These are phyloP conservation scores for Alcedo quadribrachys DNA, from an alignment of 2,797 vertebrate genomes.

Conservation along the genomic window DNA sequence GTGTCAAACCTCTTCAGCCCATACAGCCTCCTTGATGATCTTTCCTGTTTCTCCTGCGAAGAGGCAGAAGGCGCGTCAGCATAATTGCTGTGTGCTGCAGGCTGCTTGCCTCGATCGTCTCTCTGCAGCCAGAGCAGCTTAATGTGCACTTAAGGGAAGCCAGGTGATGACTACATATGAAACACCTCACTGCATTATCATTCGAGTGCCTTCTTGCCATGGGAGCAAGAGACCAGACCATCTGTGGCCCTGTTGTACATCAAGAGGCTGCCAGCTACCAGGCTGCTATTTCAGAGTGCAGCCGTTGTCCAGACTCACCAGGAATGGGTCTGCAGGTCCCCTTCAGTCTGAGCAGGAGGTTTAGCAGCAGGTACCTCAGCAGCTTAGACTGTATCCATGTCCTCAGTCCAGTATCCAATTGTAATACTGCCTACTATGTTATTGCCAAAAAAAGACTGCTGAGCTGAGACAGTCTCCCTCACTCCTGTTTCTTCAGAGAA, in stretches of 20 bases:
- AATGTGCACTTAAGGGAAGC: not conserved
- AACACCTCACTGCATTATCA: not conserved
- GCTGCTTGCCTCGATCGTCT: not conserved
- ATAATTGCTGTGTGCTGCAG: not conserved
- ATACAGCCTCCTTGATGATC: not conserved
- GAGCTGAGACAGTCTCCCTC: not conserved
- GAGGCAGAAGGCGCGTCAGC: conserved; percentile 10
- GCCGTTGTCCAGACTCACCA: not conserved
- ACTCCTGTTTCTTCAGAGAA: not conserved
- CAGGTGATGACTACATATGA: not conserved
- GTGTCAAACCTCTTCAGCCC: not conserved
- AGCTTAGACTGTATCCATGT: not conserved
- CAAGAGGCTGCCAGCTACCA: not conserved
- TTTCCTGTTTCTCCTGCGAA: conserved; percentile 20
- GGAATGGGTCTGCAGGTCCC: not conserved
- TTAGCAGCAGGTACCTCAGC: not conserved
- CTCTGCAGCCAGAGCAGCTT: not conserved
- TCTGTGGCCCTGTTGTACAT: not conserved
- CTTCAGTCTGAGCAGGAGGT: not conserved
- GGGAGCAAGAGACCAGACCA: not conserved
- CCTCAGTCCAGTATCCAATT: not conserved
- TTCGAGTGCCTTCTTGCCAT: not conserved
- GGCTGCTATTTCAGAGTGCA: not conserved
- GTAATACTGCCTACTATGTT: not conserved
- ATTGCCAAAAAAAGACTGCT: not conserved